Conservation (phyloP, 2,888 invertebrate species). For the Alviniconcha strummeri region DNA sequence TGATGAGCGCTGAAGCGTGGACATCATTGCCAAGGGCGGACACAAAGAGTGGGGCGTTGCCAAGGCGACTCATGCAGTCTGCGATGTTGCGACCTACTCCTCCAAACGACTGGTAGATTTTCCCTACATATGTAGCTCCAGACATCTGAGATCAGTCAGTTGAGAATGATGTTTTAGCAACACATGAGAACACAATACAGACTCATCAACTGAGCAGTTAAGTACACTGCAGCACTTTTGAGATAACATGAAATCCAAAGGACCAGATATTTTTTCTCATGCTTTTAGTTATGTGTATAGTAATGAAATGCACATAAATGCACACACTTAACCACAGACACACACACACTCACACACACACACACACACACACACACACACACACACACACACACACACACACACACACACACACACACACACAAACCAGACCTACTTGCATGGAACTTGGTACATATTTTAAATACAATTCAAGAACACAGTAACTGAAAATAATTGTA, state of each 20-base stretch:
- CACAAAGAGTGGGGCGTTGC: conserved; percentile 79
- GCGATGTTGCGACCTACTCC: conserved; percentile 96
- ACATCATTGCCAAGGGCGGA: conserved; percentile 86
- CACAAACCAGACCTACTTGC: neutral
- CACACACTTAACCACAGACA: conserved; percentile 6
- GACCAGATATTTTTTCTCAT: neutral
- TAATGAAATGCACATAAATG: conserved; percentile 8
- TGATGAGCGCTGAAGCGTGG: conserved; percentile 64
- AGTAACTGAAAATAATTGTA: too few relatives aligned
- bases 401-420: neutral
- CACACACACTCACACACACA: conserved; percentile 31
- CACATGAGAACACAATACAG: too few relatives aligned
- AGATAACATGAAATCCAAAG: too few relatives aligned
- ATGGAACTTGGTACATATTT: too few relatives aligned
- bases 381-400: neutral
- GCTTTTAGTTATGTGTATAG: neutral
- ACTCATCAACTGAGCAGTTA: neutral
- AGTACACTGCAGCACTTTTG: too few relatives aligned
- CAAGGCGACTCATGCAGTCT: conserved; percentile 87
- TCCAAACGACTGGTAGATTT: conserved; percentile 76
- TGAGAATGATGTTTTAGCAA: too few relatives aligned
- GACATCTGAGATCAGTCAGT: conserved; percentile 49
- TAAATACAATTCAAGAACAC: too few relatives aligned
- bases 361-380: neutral
- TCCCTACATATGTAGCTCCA: conserved; percentile 68